Conservation (phyloP, 2,888 invertebrate genomes). For the Phalangium opilio region DNA sequence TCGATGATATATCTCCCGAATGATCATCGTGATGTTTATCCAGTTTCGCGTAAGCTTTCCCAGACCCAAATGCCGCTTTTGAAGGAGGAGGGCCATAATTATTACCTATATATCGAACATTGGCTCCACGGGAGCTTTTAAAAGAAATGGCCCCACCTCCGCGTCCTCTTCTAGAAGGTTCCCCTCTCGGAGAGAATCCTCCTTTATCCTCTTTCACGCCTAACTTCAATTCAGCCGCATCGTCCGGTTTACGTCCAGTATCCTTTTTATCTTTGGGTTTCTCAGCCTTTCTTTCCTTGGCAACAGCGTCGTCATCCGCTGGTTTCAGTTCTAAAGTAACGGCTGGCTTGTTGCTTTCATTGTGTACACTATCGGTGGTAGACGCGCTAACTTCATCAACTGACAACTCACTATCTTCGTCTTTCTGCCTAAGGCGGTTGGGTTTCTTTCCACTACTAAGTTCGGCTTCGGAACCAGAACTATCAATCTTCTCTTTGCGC, state of each 20-base stretch:
- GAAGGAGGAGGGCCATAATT: constrained; percentile 66
- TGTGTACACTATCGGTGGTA: constrained; percentile 25
- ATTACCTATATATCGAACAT: constrained; percentile 32
- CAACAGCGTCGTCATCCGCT: constrained; percentile 5
- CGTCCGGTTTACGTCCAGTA: not conserved
- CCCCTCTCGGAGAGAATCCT: constrained; percentile 71
- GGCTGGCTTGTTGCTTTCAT: constrained; percentile 14
- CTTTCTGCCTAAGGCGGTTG: constrained; percentile 17
- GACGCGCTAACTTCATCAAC: constrained; percentile 28
- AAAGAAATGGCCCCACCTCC: constrained; percentile 39
- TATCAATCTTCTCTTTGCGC: constrained; percentile 19
- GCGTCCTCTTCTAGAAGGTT: constrained; percentile 71
- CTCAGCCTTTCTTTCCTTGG: constrained; percentile 11
- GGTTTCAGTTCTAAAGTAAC: constrained; percentile 7
- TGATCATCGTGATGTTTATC: constrained; percentile 24
- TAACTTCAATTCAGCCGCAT: not conserved
- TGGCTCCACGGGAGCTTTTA: constrained; percentile 23
- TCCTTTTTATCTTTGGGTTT: constrained; percentile 14
- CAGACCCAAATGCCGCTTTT: constrained; percentile 49
- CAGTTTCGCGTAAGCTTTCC: constrained; percentile 9
- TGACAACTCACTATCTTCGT: constrained; percentile 23
- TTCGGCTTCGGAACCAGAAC: constrained; percentile 20
- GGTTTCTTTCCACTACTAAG: constrained; percentile 14
- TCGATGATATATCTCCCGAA: constrained; percentile 14
- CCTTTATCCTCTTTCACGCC: constrained; percentile 31